Evolutionary conservation across 2,113 vertebrate species (phyloP).

Genomic region (Cygnus atratus): DNA sequence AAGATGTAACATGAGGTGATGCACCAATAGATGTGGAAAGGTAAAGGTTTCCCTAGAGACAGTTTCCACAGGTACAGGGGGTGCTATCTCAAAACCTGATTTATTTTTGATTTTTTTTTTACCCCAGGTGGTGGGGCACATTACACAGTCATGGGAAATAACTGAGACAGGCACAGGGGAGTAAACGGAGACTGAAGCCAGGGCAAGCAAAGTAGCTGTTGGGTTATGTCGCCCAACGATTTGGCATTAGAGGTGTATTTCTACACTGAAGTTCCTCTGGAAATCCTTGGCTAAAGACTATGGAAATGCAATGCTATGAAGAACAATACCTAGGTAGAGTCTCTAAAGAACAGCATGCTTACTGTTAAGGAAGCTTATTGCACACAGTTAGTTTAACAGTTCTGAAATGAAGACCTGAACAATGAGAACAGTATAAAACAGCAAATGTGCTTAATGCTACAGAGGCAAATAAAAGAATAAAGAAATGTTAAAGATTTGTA

Average conservation of each 20-base stretch:
- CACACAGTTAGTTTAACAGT: too few species aligned
- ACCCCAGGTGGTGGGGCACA: not conserved
- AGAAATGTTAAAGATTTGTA: accelerated
- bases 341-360: too few species aligned
- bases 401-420: not conserved
- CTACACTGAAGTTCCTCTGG: not conserved
- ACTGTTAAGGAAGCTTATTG: not conserved
- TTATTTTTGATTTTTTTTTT: not conserved
- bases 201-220: too few species aligned
- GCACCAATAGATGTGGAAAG: not conserved
- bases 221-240: not conserved
- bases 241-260: not conserved
- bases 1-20: not conserved
- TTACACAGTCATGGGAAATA: not conserved
- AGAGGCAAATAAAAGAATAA: not conserved
- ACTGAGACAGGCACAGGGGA: not conserved
- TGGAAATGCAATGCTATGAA: not conserved
- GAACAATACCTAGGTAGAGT: too few species aligned
- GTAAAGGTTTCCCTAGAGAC: not conserved
- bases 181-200: not conserved
- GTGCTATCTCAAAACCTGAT: not conserved
- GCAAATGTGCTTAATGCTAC: not conserved
- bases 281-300: not conserved
- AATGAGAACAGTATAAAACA: not conserved
- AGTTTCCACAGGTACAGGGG: too few species aligned